These are phyloP conservation scores for Scomber scombrus DNA, from an alignment of 2,113 vertebrate genomes.

Conservation along the genomic window DNA sequence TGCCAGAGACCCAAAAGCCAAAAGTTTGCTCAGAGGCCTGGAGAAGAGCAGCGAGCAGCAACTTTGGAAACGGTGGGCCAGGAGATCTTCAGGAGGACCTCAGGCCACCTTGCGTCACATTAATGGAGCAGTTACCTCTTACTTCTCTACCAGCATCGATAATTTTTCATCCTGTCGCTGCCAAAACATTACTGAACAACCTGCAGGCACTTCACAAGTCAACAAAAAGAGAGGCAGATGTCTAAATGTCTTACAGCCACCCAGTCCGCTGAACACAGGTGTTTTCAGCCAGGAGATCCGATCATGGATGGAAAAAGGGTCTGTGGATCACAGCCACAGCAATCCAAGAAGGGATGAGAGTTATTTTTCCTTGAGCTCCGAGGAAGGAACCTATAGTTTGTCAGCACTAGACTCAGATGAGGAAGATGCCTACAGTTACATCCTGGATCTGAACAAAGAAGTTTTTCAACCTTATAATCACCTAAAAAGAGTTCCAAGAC, in stretches of 20 bases:
- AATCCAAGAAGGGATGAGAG: constrained; percentile 20
- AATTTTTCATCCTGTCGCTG: not conserved
- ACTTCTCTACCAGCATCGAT: not conserved
- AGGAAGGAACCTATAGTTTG: constrained; percentile 70
- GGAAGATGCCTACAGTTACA: constrained; percentile 76
- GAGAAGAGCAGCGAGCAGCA: constrained; percentile 61
- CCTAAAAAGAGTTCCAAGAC: constrained; percentile 27
- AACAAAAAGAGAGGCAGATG: constrained; percentile 1
- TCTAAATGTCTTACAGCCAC: constrained; percentile 23
- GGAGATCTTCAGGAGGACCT: constrained; percentile 31
- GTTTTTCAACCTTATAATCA: constrained; percentile 41
- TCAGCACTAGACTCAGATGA: constrained; percentile 74
- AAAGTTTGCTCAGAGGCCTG: constrained; percentile 32
- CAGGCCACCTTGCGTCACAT: not conserved
- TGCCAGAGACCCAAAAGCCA: constrained; percentile 16
- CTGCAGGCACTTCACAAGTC: not conserved
- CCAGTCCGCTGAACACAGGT: constrained; percentile 39
- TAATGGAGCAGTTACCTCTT: not conserved
- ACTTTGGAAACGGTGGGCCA: constrained; percentile 66
- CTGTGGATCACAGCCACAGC: not conserved
- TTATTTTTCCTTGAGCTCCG: constrained; percentile 60
- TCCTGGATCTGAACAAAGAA: constrained; percentile 79
- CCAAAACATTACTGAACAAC: not conserved
- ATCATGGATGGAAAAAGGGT: constrained; percentile 56
- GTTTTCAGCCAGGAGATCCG: constrained; percentile 45